A percentile compares a stretch with the other conserved stretches of the same genome.
These are phyloP conservation scores for Phaetusa simplex DNA, from an alignment of 2,113 vertebrate species.

Conservation along the genomic window DNA sequence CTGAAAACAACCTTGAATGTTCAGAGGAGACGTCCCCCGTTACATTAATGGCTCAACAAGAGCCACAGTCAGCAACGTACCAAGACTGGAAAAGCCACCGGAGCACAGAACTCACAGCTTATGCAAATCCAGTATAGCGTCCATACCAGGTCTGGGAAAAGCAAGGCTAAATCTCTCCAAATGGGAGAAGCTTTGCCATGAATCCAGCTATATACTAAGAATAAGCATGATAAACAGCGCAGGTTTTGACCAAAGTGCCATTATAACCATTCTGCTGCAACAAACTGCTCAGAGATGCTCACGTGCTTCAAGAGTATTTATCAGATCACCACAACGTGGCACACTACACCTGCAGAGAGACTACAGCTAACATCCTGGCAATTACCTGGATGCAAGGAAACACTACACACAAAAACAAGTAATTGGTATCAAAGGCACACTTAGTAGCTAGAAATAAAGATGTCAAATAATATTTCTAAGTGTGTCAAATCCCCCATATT, in stretches of 20 bases:
- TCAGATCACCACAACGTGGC: accelerated
- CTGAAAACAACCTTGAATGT: background rate
- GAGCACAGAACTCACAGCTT: background rate
- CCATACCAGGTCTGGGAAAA: background rate
- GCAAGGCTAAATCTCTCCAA: background rate
- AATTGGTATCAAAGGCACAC: background rate
- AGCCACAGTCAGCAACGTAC: background rate
- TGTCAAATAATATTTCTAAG: background rate
- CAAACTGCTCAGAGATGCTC: background rate
- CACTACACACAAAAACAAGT: accelerated
- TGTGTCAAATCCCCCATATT: background rate
- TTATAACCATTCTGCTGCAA: background rate
- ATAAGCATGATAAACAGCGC: background rate
- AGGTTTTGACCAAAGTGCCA: background rate
- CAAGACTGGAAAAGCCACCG: background rate
- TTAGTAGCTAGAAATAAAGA: background rate
- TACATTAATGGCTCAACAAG: background rate
- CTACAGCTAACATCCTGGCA: background rate
- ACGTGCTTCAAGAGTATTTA: background rate
- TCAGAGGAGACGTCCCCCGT: background rate
- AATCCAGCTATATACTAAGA: background rate
- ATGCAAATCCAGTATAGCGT: background rate
- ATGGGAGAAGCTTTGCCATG: background rate
- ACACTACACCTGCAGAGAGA: background rate
- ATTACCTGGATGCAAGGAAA: background rate